Evolutionary conservation across 1,140 invertebrate species (phyloP).

Genomic region (Potamilus streckersoni): DNA sequence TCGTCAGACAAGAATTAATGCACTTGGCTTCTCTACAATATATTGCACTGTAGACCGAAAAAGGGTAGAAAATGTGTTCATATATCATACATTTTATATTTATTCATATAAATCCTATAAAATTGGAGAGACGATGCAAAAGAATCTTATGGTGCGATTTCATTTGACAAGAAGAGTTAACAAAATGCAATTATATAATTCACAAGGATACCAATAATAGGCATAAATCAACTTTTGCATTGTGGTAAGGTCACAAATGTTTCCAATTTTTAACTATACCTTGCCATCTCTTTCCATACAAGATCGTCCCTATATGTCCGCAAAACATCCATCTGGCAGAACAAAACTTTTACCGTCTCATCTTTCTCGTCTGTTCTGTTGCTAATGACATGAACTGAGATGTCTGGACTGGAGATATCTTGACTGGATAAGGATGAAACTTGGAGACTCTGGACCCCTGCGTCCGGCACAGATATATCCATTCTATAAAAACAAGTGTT

Average conservation of each 20-base stretch:
- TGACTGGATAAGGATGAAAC: too few species aligned
- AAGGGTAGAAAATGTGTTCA: too few species aligned
- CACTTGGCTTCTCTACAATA: too few species aligned
- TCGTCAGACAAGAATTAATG: too few species aligned
- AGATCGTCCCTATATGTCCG: conserved; percentile 43
- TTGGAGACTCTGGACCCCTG: too few species aligned
- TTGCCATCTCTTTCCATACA: conserved; percentile 59
- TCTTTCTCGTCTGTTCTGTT: too few species aligned
- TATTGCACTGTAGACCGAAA: too few species aligned
- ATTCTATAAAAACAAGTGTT: too few species aligned
- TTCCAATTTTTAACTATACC: conserved; percentile 29
- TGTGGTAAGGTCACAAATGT: background rate
- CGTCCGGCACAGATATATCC: too few species aligned
- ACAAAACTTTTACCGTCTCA: conserved; percentile 17
- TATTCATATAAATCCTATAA: background rate
- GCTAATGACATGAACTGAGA: too few species aligned
- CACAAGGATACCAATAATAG: background rate
- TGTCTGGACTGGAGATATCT: too few species aligned
- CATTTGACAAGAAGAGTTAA: background rate
- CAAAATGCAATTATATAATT: background rate
- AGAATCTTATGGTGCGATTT: background rate
- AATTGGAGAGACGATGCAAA: background rate
- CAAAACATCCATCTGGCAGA: conserved; percentile 55
- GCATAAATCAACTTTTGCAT: background rate
- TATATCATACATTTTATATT: background rate